Evolutionary conservation across 2,888 invertebrate genomes (phyloP).

Genomic region (Hydrotaea cyrtoneurina): DNA sequence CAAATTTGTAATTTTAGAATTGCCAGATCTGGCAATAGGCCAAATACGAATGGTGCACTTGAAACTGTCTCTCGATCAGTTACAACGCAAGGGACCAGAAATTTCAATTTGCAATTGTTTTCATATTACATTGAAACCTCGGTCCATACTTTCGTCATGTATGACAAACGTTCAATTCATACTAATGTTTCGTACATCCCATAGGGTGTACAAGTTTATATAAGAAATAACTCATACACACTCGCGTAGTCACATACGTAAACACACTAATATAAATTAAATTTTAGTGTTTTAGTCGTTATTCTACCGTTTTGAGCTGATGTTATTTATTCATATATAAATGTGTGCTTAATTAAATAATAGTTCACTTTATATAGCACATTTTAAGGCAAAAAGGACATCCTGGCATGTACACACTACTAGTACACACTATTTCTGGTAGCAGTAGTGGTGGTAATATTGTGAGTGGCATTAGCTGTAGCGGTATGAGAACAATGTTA

Average conservation of each 20-base stretch:
- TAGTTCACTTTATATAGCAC: slow-evolving; percentile 7
- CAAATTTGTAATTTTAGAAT: no score
- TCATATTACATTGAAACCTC: no score
- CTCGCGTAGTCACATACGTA: neutral
- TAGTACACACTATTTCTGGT: neutral
- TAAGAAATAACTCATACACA: no score
- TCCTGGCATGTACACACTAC: neutral
- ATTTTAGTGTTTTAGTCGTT: neutral
- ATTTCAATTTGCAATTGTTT: no score
- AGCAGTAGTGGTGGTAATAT: neutral
- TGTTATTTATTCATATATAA: slow-evolving; percentile 27
- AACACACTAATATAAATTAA: neutral
- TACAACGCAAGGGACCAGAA: no score
- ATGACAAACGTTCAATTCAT: no score
- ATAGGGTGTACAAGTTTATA: no score
- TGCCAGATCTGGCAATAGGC: no score
- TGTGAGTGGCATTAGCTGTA: neutral
- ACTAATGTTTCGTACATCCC: no score
- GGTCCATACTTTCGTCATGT: no score
- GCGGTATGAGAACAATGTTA: neutral
- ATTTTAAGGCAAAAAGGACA: slow-evolving; percentile 17
- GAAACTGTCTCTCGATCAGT: no score
- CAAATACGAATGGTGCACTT: no score
- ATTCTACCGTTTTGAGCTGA: neutral
- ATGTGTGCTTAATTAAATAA: slow-evolving; percentile 32